Evolutionary conservation across 2,797 vertebrate species (phyloP), one percentile per base, ranked within the genome.

Genomic region (Aldrovandia affinis): DNA sequence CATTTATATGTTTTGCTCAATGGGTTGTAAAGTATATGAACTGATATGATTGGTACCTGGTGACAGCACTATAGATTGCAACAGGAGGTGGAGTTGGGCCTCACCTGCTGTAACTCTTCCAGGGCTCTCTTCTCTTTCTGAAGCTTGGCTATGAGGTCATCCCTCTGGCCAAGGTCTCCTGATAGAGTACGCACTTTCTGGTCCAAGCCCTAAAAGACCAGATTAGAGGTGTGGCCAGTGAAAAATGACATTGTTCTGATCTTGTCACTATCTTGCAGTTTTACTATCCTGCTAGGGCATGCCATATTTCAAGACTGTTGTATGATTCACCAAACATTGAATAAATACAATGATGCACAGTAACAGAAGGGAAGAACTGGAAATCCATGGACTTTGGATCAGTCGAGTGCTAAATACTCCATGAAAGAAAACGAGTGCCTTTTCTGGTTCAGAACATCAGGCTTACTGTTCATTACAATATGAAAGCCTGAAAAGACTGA

Each of bases 91-190:
- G 22, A 55, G 33, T 18, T 50, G 25, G 7, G 25, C 61, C 59
- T 81, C 84, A 95, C 95, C 93, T 95, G 95, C 86, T 95, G 92
- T 88, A 94, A 93, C 87, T 96, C 94, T 70, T 96, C 93, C 79
- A 95, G 92, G 33, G 89, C 89, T 84, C 92, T 92, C 84, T 94
- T 96, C 84, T 96, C 93, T 85, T 96, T 96, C 87, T 95, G 93
- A 84, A 95, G 92, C 86, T 94, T 94, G 84, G 91, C 70, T 0
- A 93, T 92, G 7, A 89, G 91, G 78, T 96, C 93, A 54, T 96
- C 95, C 63, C 30, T 63, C 84, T 95, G 92, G 4, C 88, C 92
- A 78, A 96, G 92, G 83, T 96, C 93, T n/a, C 89, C 89, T 2
- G 90, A 94, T 85, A 96, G 89, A 59, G 89, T 93, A 47, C 86